Evolutionary conservation across 2,888 invertebrate genomes (phyloP).

Genomic region (Celastrina argiolus): DNA sequence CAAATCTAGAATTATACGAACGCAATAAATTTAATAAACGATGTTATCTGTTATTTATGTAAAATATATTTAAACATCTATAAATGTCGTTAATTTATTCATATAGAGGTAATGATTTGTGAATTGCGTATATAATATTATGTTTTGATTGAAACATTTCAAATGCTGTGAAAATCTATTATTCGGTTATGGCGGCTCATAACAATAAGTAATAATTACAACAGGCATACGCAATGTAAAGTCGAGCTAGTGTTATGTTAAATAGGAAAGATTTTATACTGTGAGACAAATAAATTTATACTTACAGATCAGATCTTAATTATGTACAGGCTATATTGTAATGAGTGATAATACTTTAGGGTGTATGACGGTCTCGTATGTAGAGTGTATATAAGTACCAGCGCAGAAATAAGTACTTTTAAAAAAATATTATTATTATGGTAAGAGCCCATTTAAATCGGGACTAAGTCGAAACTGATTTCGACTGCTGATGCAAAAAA

Average conservation of each 20-base stretch:
- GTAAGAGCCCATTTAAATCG: too few relatives aligned
- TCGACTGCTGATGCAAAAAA: too few relatives aligned
- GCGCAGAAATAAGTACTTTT: too few relatives aligned
- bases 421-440: too few relatives aligned
- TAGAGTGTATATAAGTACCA: too few relatives aligned
- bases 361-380: too few relatives aligned
- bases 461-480: too few relatives aligned
- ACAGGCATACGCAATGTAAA: neutral
- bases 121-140: neutral
- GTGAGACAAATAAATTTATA: too few relatives aligned
- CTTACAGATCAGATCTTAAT: too few relatives aligned
- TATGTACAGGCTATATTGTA: too few relatives aligned
- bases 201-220: conserved; percentile 3
- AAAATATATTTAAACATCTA: conserved; percentile 15
- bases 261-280: too few relatives aligned
- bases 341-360: too few relatives aligned
- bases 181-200: neutral
- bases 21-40: conserved; percentile 8
- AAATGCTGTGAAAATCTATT: conserved; percentile 4
- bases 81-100: conserved; percentile 5
- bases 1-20: conserved; percentile 2
- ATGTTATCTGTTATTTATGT: conserved; percentile 10
- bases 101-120: conserved; percentile 3
- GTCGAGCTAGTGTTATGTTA: neutral
- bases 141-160: neutral